A percentile compares a stretch with the other conserved stretches of the same genome.
Conservation (phyloP, 2,888 invertebrate species). For the Oasisia sp. region DNA sequence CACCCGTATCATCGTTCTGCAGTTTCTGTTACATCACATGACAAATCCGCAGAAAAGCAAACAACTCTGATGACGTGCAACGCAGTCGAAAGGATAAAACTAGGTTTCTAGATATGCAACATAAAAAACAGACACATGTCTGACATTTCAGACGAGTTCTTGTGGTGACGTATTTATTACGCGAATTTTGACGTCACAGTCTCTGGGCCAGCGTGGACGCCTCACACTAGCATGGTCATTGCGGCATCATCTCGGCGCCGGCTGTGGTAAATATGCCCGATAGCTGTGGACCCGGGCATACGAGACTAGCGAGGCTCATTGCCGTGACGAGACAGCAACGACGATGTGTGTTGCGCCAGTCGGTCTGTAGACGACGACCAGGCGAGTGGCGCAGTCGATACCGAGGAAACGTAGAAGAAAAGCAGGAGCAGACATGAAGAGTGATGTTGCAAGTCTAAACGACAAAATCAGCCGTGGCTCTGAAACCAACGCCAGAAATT, state of each 20-base stretch:
- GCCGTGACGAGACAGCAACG: not conserved
- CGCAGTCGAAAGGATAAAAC: too few species aligned
- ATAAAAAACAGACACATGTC: too few species aligned
- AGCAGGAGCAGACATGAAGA: not conserved
- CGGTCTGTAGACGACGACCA: not conserved
- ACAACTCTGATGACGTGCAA: too few species aligned
- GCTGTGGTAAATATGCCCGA: not conserved
- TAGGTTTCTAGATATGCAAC: too few species aligned
- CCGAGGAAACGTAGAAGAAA: not conserved
- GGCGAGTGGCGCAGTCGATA: not conserved
- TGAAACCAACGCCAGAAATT: not conserved
- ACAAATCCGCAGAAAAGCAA: too few species aligned
- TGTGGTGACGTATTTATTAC: not conserved
- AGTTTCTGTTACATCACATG: too few species aligned
- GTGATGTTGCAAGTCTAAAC: not conserved
- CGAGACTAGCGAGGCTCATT: not conserved
- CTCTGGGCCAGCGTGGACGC: not conserved
- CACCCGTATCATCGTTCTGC: too few species aligned
- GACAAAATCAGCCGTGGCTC: not conserved
- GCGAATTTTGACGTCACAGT: not conserved
- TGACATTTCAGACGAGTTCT: not conserved
- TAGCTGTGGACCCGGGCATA: not conserved
- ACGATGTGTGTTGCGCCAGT: not conserved
- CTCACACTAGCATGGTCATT: not conserved
- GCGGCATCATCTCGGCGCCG: not conserved